A percentile compares a stretch with the other conserved stretches of the same genome.
Conservation (phyloP, 2,888 invertebrate genomes). For the Tetheella fluctuosa region DNA sequence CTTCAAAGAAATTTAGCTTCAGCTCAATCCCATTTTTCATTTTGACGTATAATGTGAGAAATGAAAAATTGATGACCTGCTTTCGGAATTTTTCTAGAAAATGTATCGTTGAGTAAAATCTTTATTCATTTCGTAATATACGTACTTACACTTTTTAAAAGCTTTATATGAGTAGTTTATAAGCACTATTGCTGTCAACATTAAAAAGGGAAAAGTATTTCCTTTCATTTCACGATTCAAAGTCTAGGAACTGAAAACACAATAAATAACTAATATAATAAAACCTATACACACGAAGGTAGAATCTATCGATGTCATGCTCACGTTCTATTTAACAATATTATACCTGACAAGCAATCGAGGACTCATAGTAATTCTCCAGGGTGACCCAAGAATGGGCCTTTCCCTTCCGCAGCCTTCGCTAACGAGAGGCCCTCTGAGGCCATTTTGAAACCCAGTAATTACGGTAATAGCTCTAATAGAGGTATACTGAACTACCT, state of each 20-base stretch:
- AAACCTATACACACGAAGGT: slow-evolving; percentile 10
- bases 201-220: too few relatives aligned
- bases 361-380: slow-evolving; percentile 46
- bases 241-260: too few relatives aligned
- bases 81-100: background rate
- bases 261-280: background rate
- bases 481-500: slow-evolving; percentile 55
- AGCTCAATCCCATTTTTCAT: background rate
- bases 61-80: background rate
- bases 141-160: too few relatives aligned
- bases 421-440: slow-evolving; percentile 57
- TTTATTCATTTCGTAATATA: background rate
- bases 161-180: too few relatives aligned
- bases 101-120: background rate
- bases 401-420: slow-evolving; percentile 23
- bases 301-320: slow-evolving; percentile 13
- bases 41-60: background rate
- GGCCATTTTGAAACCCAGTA: slow-evolving; percentile 54
- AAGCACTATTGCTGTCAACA: too few relatives aligned
- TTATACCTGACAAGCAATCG: slow-evolving; percentile 46
- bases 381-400: slow-evolving; percentile 32
- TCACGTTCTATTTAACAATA: slow-evolving; percentile 33
- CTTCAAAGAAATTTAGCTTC: background rate
- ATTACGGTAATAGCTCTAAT: slow-evolving; percentile 69
- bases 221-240: too few relatives aligned